Evolutionary conservation across 2,888 invertebrate species (phyloP).

Genomic region (Orchesella flavescens): DNA sequence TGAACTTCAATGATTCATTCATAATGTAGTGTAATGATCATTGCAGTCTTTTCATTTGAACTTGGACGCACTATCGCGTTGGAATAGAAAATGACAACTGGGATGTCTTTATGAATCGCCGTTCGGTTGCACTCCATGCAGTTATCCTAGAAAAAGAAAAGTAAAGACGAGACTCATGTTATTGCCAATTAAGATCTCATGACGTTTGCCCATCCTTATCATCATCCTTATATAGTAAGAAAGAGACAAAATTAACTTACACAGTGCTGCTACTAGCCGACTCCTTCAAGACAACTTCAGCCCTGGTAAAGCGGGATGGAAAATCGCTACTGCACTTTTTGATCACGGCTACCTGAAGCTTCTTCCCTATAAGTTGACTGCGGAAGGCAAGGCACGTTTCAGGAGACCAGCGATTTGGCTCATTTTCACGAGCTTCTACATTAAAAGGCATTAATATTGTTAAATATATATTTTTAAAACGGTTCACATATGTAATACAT

Average conservation of each 20-base stretch:
- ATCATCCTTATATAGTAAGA: neutral
- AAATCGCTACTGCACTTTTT: conserved; percentile 52
- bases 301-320: conserved; percentile 49
- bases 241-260: conserved; percentile 25
- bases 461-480: no score
- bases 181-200: no score
- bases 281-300: conserved; percentile 53
- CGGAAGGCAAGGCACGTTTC: conserved; percentile 47
- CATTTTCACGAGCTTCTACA: conserved; percentile 47
- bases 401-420: conserved; percentile 51
- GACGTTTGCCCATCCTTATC: no score
- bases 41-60: conserved; percentile 57
- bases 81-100: conserved; percentile 53
- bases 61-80: conserved; percentile 41
- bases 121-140: conserved; percentile 42
- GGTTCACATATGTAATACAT: no score
- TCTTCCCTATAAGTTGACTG: conserved; percentile 42
- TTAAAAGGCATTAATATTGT: neutral
- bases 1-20: no score
- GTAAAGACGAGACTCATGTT: neutral
- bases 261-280: conserved; percentile 46
- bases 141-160: conserved; percentile 35
- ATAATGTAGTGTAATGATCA: conserved; percentile 4
- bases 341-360: conserved; percentile 47
- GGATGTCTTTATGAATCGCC: conserved; percentile 45